Base-by-base conservation (phyloP, 2,113 vertebrate genomes). In the Saccopteryx leptura region DNA sequence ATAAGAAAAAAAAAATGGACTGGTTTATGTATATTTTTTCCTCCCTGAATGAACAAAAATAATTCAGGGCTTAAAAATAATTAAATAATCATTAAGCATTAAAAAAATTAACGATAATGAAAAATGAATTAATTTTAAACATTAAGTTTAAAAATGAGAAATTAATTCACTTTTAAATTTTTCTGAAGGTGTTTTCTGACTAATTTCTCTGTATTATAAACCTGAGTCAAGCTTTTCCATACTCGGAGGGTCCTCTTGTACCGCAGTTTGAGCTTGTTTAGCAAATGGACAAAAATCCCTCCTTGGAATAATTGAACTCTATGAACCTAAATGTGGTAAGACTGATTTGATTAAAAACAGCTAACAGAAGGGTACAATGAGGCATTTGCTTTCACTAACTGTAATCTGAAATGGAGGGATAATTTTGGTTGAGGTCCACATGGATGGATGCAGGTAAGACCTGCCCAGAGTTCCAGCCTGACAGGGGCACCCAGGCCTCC, bases 381-480 rank as follows among this genome's bases (percentile, higher is more conserved):
- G 9, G 14, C 19, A 15, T 81, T n/a, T 76, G 19, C 50, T 50
- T 85, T 63, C 28, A 63, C 11, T 28, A 17, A 26, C 14, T 28
- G 52, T 61, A 48, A 24, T 12, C 10, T 23, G 23, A 46, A 9
- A 0, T 12, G 48, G 24, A 68, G 58, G 10, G 39, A 48, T 4
- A 4, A 5, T 63, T 28, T 80, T 11, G 54, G 11, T 4, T 13
- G 31, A 12, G 15, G 19, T 10, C 14, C 48, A 1, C 2, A 1
- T 23, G 12, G 23, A 5, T 15, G 0, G 1, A 7, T 14, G 10
- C 28, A 23, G 0, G 0, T 33, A 2, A 13, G 52, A 17, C 56
- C 48, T 19, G 10, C 52, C 68, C 15, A 39, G 87, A 3, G 31
- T 17, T 68, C 72, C 13, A 5, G 0, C 17, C 50, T 13, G 28